Evolutionary conservation across 2,113 vertebrate species (phyloP).

Genomic region (Acanthisitta chloris): DNA sequence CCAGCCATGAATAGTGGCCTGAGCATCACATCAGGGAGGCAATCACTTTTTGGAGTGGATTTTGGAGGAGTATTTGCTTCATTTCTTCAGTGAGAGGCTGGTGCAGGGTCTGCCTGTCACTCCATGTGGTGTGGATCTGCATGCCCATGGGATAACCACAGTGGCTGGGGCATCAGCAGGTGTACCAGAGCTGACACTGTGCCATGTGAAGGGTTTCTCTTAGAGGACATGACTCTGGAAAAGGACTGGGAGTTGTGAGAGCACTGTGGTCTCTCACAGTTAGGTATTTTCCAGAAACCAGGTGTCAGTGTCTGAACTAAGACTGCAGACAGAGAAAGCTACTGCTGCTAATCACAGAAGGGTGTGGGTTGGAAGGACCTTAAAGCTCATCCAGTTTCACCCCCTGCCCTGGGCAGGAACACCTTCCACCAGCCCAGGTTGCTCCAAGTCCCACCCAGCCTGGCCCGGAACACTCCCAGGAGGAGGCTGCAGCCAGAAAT

Average conservation of each 20-base stretch:
- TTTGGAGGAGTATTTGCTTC: neutral
- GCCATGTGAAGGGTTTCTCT: neutral
- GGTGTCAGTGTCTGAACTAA: neutral
- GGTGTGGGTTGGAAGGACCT: neutral
- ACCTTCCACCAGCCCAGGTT: neutral
- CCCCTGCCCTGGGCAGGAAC: neutral
- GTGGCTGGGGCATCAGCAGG: neutral
- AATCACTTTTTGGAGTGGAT: neutral
- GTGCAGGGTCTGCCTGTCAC: neutral
- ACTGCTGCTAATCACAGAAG: neutral
- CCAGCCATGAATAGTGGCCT: neutral
- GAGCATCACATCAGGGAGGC: neutral
- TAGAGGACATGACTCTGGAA: neutral
- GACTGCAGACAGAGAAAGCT: neutral
- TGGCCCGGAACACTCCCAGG: neutral
- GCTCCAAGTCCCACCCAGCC: neutral
- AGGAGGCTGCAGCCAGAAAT: neutral
- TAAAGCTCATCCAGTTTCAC: rapidly evolving
- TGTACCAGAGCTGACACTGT: neutral
- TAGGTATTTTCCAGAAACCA: neutral
- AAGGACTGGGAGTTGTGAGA: neutral
- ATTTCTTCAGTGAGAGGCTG: neutral
- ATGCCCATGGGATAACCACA: too few relatives aligned
- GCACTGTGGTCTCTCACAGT: rapidly evolving
- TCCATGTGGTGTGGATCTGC: neutral